Conservation (phyloP, 2,113 vertebrate genomes). For the Labeo rohita region DNA sequence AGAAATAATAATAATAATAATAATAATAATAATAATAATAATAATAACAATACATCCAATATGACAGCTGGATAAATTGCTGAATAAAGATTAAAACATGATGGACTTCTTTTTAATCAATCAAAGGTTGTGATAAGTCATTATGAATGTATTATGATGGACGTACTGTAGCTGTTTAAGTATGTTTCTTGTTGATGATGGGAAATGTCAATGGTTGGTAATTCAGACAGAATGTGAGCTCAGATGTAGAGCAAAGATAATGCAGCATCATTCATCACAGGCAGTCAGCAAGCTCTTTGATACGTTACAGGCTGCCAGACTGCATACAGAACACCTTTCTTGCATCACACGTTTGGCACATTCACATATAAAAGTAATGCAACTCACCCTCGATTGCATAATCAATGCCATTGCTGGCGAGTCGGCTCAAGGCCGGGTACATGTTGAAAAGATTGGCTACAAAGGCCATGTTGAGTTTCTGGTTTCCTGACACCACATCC, state of each 20-base stretch:
- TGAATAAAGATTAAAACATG: neutral
- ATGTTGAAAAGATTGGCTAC: constrained; percentile 97
- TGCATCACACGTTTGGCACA: neutral
- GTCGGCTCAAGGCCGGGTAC: constrained; percentile 81
- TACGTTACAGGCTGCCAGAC: neutral
- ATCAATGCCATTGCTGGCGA: constrained; percentile 76
- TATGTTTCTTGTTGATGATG: neutral
- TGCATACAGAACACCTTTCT: neutral
- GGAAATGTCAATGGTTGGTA: neutral
- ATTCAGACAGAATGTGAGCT: constrained; percentile 1
- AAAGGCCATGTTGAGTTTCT: constrained; percentile 95
- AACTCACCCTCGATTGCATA: constrained; percentile 84
- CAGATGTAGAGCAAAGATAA: constrained; percentile 11
- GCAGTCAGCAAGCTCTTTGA: neutral
- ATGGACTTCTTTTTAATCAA: neutral
- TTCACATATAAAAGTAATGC: neutral
- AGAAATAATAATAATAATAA: too few species aligned
- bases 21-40: too few species aligned
- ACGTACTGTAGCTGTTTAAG: neutral
- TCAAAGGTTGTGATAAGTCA: neutral
- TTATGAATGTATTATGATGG: neutral
- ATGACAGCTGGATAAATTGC: neutral
- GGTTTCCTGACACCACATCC: constrained; percentile 92
- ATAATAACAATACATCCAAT: neutral
- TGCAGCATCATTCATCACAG: constrained; percentile 10